Evolutionary conservation across 2,113 vertebrate species (phyloP).

Genomic region (Machaerirhynchus nigripectus): DNA sequence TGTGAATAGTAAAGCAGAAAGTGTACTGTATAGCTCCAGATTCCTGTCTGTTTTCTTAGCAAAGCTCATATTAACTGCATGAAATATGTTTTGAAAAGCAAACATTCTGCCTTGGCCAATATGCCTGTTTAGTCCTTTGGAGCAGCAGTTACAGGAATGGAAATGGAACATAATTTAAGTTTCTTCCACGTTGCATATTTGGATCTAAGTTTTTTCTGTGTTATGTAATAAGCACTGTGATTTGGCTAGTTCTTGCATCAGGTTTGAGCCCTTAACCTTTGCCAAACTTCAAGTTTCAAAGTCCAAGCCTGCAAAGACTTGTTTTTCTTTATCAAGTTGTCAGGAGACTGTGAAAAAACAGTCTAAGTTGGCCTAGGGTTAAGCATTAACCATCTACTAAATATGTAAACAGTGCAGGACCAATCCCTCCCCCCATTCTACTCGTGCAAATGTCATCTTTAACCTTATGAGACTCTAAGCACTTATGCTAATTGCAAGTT

Average conservation of each 20-base stretch:
- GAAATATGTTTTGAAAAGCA: background rate
- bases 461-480: background rate
- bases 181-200: background rate
- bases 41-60: background rate
- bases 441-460: background rate
- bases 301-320: background rate
- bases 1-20: background rate
- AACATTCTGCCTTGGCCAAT: background rate
- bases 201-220: background rate
- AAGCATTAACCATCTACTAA: conserved; percentile 20
- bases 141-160: background rate
- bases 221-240: conserved; percentile 1
- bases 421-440: background rate
- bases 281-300: background rate
- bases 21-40: background rate
- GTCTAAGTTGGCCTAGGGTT: background rate
- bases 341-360: background rate
- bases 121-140: background rate
- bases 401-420: background rate
- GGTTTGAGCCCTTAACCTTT: background rate
- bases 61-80: background rate
- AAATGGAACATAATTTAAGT: conserved; percentile 12
- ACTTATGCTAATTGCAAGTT: background rate
- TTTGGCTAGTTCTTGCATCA: background rate
- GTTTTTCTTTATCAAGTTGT: background rate